phyloP scores from a whole-genome alignment of 2,113 vertebrate genomes.

The Edolisoma coerulescens region DNA sequence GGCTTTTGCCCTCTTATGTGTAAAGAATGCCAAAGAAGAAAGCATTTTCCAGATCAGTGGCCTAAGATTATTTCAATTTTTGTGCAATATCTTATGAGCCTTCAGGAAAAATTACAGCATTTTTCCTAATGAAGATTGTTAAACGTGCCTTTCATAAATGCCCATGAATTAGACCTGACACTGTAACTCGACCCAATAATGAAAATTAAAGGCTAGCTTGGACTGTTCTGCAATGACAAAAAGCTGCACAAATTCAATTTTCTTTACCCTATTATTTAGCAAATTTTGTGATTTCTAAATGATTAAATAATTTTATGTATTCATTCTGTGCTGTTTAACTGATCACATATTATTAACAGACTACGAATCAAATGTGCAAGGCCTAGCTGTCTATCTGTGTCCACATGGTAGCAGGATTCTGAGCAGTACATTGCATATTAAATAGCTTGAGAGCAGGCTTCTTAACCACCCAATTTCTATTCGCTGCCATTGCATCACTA shows the following conservation, averaged over 20 bases:
- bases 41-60: background rate
- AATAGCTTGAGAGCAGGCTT: background rate
- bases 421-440: background rate
- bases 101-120: background rate
- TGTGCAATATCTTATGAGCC: background rate
- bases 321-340: background rate
- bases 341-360: background rate
- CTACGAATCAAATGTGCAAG: background rate
- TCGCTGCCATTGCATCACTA: fast-evolving
- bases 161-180: background rate
- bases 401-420: background rate
- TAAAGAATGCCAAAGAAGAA: background rate
- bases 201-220: background rate
- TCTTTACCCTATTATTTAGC: background rate
- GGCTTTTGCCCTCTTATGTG: background rate
- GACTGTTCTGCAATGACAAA: background rate
- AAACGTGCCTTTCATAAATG: background rate
- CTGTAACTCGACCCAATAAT: background rate
- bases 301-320: background rate
- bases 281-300: background rate
- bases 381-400: background rate
- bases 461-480: background rate
- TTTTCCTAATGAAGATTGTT: background rate
- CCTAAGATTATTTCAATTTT: background rate
- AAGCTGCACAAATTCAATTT: background rate